Percentiles rank a stretch among this genome's conserved stretches.
Conservation (phyloP, 2,888 invertebrate genomes). For the Eugnorisma glareosa region DNA sequence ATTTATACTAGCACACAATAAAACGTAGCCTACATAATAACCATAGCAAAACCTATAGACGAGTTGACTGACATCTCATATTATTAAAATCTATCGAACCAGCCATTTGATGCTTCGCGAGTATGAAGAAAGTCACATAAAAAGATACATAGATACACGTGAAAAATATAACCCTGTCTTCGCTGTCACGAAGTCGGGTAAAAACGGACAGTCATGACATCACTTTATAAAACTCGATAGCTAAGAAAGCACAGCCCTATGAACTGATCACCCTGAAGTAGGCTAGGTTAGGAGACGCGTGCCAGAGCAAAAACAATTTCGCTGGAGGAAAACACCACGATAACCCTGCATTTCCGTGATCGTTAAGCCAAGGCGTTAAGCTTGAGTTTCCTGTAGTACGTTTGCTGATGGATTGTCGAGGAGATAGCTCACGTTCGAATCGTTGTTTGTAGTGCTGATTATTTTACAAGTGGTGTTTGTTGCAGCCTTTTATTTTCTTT, state of each 20-base stretch:
- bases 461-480: constrained; percentile 77
- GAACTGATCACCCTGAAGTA: constrained; percentile 73
- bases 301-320: constrained; percentile 84
- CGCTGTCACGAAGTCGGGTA: background rate
- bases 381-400: constrained; percentile 51
- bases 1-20: background rate
- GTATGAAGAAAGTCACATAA: background rate
- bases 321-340: constrained; percentile 73
- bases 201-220: constrained; percentile 47
- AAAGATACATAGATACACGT: background rate
- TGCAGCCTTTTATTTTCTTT: constrained; percentile 64
- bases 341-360: constrained; percentile 49
- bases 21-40: background rate
- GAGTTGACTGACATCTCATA: background rate
- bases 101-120: background rate
- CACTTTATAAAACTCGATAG: constrained; percentile 45
- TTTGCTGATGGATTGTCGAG: constrained; percentile 46
- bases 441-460: constrained; percentile 84
- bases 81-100: background rate
- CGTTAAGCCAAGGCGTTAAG: constrained; percentile 50
- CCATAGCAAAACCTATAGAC: background rate
- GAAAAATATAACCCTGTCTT: background rate
- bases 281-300: constrained; percentile 83
- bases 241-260: constrained; percentile 72
- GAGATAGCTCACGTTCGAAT: constrained; percentile 82